These are phyloP conservation scores for Gorsachius goisagi DNA, from an alignment of 2,113 vertebrate species.

Conservation along the genomic window DNA sequence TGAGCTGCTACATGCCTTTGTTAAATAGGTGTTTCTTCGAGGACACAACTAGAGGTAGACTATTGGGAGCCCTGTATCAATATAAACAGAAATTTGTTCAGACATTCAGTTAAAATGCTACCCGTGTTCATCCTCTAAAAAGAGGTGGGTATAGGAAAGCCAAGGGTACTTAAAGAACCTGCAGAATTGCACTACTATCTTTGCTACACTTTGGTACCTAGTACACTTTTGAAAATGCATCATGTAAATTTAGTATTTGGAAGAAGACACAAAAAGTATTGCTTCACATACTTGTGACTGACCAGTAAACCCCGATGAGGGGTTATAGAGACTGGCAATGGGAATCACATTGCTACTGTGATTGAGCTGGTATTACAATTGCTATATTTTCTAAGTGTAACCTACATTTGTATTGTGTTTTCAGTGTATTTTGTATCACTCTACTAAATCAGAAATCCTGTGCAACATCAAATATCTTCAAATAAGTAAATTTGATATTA, in stretches of 20 bases:
- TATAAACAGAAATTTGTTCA: conserved; percentile 41
- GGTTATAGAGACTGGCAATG: background rate
- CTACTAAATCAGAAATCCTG: background rate
- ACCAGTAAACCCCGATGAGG: background rate
- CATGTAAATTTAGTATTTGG: background rate
- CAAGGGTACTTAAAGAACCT: background rate
- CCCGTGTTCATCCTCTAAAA: background rate
- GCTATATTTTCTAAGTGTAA: background rate
- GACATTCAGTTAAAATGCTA: conserved; percentile 31
- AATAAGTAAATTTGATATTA: background rate
- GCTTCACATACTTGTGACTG: background rate
- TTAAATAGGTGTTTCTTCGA: conserved; percentile 62
- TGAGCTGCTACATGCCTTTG: background rate
- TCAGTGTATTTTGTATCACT: background rate
- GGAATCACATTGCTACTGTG: background rate
- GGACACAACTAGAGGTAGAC: conserved; percentile 28
- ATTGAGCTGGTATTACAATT: background rate
- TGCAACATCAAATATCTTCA: background rate
- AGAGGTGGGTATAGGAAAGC: background rate
- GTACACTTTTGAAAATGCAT: background rate
- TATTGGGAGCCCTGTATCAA: conserved; percentile 10
- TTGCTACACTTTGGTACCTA: background rate
- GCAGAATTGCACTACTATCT: background rate
- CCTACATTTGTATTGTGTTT: background rate
- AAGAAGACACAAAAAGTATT: background rate